Conservation (phyloP, 2,888 invertebrate genomes). For the Bugula neritina region DNA sequence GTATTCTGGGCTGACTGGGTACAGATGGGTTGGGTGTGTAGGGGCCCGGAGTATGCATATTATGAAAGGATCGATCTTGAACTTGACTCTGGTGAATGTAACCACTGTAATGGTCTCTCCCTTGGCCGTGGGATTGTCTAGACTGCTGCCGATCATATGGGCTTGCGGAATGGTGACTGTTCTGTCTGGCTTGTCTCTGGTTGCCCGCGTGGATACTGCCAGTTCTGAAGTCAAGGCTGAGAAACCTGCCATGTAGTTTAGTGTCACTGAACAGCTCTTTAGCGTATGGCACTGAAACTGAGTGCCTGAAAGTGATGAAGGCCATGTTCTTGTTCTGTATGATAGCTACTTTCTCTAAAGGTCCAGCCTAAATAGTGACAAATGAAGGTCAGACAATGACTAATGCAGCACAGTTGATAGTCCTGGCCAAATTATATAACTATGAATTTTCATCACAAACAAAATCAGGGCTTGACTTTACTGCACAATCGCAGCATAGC, state of each 20-base stretch:
- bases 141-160: not conserved
- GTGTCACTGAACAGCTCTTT: constrained; percentile 22
- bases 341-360: constrained; percentile 17
- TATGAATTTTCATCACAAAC: too few relatives aligned
- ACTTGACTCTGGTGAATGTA: not conserved
- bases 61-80: not conserved
- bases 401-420: too few relatives aligned
- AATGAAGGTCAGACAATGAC: too few relatives aligned
- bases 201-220: constrained; percentile 12
- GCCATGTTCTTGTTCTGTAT: constrained; percentile 16
- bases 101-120: not conserved
- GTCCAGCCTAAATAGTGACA: constrained; percentile 26
- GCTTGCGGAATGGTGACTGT: not conserved
- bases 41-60: not conserved
- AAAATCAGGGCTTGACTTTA: too few relatives aligned
- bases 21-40: not conserved
- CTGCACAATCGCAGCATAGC: too few relatives aligned
- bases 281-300: constrained; percentile 15
- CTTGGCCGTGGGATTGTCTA: not conserved
- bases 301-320: constrained; percentile 15
- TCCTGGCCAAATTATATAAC: too few relatives aligned
- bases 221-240: constrained; percentile 3
- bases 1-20: not conserved
- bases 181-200: not conserved
- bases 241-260: not conserved